These are phyloP conservation scores for Solea senegalensis DNA, from an alignment of 2,113 vertebrate genomes.

Conservation along the genomic window DNA sequence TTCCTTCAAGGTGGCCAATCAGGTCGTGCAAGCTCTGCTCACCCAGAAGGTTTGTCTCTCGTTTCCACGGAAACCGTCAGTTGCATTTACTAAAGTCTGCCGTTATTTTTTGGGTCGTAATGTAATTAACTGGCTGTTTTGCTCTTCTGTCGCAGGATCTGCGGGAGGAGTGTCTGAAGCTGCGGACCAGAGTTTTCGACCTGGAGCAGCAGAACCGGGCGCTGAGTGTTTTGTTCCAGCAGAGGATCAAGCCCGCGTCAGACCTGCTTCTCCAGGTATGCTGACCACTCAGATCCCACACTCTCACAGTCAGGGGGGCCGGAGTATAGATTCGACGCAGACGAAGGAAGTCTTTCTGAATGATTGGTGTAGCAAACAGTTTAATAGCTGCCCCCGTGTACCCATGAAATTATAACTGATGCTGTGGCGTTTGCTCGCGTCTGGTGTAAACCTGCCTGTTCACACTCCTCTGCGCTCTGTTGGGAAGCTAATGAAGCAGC, in stretches of 20 bases:
- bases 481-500: neutral
- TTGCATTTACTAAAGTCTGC: too few relatives aligned
- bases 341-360: neutral
- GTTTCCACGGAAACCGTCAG: conserved; percentile 10
- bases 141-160: conserved; percentile 81
- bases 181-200: conserved; percentile 92
- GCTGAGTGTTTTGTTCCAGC: conserved; percentile 88
- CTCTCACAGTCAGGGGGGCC: too few relatives aligned
- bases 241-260: conserved; percentile 88
- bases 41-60: conserved; percentile 90
- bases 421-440: neutral
- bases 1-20: conserved; percentile 90
- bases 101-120: neutral
- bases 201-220: conserved; percentile 93
- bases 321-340: neutral
- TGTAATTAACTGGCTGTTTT: neutral
- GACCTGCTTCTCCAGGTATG: conserved; percentile 91
- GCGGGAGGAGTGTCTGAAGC: conserved; percentile 91
- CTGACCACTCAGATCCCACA: too few relatives aligned
- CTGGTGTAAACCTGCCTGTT: neutral
- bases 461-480: neutral
- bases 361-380: neutral
- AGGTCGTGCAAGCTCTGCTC: conserved; percentile 93
- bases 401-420: neutral
- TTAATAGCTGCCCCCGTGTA: neutral